Conservation (phyloP, 2,888 invertebrate genomes). For the Thysanoteuthis rhombus region DNA sequence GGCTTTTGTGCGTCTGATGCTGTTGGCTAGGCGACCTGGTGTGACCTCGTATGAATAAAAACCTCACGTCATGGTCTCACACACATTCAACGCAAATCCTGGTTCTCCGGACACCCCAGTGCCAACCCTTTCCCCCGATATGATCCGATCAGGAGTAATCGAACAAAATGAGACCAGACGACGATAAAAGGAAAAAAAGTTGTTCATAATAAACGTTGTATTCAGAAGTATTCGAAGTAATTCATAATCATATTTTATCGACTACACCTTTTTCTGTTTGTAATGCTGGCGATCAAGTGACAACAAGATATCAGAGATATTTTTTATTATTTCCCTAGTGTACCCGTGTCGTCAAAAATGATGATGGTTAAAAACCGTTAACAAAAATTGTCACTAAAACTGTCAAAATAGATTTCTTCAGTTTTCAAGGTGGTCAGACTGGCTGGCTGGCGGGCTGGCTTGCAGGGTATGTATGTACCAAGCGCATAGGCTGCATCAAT, state of each 20-base stretch:
- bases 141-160: background rate
- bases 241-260: background rate
- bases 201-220: background rate
- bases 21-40: background rate
- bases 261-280: too few species aligned
- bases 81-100: background rate
- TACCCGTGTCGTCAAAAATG: too few species aligned
- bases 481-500: too few species aligned
- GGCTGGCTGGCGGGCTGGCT: too few species aligned
- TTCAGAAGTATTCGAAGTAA: background rate
- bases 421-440: too few species aligned
- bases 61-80: background rate
- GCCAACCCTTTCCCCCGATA: background rate
- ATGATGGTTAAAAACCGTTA: too few species aligned
- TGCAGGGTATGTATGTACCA: too few species aligned
- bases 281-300: too few species aligned
- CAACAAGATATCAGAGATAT: too few species aligned
- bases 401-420: too few species aligned
- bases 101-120: background rate
- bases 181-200: background rate
- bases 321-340: too few species aligned
- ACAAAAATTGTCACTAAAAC: too few species aligned
- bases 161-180: background rate
- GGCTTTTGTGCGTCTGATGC: background rate
- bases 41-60: background rate